Conservation (phyloP, 1,140 invertebrate genomes). For the Leptopilina clavipes region DNA sequence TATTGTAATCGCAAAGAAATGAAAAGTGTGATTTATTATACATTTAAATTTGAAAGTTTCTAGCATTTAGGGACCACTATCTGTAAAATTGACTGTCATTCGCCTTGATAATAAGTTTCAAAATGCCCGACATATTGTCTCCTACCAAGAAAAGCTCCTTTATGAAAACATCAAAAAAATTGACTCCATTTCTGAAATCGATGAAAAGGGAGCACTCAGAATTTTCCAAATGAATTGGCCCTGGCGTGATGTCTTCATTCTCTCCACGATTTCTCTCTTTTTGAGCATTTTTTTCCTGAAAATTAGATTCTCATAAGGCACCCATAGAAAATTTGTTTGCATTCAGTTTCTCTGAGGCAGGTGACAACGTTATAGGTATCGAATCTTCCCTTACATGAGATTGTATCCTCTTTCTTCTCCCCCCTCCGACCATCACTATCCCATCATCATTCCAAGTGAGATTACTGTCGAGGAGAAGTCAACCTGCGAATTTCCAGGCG, state of each 20-base stretch:
- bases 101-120: conserved; percentile 16
- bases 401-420: conserved; percentile 46
- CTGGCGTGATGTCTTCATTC: conserved; percentile 43
- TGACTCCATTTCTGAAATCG: conserved; percentile 41
- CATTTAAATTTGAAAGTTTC: background rate
- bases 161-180: conserved; percentile 41
- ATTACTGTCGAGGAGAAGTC: conserved; percentile 56
- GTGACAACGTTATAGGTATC: conserved; percentile 52
- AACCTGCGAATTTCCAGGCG: conserved; percentile 71
- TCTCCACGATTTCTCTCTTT: conserved; percentile 39
- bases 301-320: conserved; percentile 68
- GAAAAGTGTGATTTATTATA: background rate
- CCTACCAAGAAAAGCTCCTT: background rate
- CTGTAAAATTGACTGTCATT: conserved; percentile 31
- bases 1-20: background rate
- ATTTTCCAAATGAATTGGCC: conserved; percentile 66
- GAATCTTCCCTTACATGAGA: conserved; percentile 36
- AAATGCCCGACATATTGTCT: conserved; percentile 4
- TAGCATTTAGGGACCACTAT: conserved; percentile 4
- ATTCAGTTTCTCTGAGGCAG: conserved; percentile 61
- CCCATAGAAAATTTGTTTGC: conserved; percentile 70
- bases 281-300: conserved; percentile 52
- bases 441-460: conserved; percentile 43
- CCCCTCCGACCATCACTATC: conserved; percentile 34
- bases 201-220: conserved; percentile 44